Evolutionary conservation across 1,140 invertebrate species (phyloP), one percentile per base, ranked within the genome.

Genomic region (Coenobita brevimanus): DNA sequence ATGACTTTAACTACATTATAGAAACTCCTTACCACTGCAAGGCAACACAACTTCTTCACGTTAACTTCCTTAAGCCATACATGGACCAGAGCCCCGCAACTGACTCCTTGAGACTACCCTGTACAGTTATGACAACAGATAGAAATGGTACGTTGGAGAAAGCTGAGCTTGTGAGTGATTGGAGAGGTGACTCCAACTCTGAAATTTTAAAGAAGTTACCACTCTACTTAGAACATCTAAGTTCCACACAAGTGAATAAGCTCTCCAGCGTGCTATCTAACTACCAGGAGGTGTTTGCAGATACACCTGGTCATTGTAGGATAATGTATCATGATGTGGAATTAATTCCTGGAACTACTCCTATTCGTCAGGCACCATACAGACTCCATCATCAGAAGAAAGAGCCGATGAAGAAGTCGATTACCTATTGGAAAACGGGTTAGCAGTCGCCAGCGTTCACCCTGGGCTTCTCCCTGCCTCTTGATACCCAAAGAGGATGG

Each of bases 291-390:
- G 69, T 71, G 33, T 36, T 71, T 17, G 30, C 69, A 71, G 69
- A 71, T 71, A 71, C 30, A 3, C 69, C 69, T 71, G 69, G 69
- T 36, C 38, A 71, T 71, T 71, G 69, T 71, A 38, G 2, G 2
- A 24, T 71, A 1, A 38, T 71, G 33, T 71, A 17, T 50, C 46
- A 71, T 71, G 69, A 71, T 71, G 69, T 71, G 21, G 27, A 27
- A 10, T 15, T 71, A 36, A 38, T 71, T 36, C 69, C 69, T 8
- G 69, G 69, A 27, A 71, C 30, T 8, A 30, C 30, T 50, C 46
- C 17, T 17, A 50, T 50, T 17, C 46, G 46, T 50, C 46, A 50
- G 46, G 46, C 10, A 15, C 17, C 33, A 21, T 38, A 71, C 38
- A 15, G 6, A 38, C 38, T 30, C 38, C 3, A 21, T 33, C 69